Evolutionary conservation across 92 coral and sea anemone genomes (phyloP).

Genomic region (Palythoa grandis): DNA sequence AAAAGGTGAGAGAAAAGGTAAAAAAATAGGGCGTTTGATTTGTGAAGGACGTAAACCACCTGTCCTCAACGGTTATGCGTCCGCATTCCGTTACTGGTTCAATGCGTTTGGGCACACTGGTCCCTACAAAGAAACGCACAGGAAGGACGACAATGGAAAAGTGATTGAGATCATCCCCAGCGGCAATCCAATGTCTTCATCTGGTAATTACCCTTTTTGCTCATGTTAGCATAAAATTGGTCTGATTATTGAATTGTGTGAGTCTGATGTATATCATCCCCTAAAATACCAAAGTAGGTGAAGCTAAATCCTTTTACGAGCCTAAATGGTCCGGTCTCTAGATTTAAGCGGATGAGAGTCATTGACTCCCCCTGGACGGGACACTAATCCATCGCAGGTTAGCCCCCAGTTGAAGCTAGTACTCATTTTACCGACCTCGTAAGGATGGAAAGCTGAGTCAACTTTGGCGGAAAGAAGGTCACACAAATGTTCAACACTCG

Average conservation of each 20-base stretch:
- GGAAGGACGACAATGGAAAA: constrained; percentile 6
- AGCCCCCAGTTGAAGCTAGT: too few relatives aligned
- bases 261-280: neutral
- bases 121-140: constrained; percentile 18
- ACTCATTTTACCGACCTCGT: too few relatives aligned
- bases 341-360: too few relatives aligned
- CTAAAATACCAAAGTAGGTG: constrained; percentile 2
- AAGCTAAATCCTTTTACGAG: neutral
- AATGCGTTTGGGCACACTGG: constrained; percentile 34
- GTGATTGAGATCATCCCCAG: constrained; percentile 27
- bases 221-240: neutral
- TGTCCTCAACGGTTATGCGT: constrained; percentile 29
- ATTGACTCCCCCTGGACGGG: too few relatives aligned
- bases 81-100: constrained; percentile 44
- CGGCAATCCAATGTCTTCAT: constrained; percentile 42
- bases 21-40: constrained; percentile 22
- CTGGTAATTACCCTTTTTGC: constrained; percentile 20
- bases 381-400: too few relatives aligned
- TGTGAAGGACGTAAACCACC: constrained; percentile 45
- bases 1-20: constrained; percentile 39
- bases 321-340: too few relatives aligned
- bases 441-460: too few relatives aligned
- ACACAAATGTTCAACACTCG: too few relatives aligned
- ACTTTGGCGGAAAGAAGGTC: too few relatives aligned
- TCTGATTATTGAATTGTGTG: neutral